Evolutionary conservation across 2,113 vertebrate genomes (phyloP).

Genomic region (crab-eating macaque (Macaca fascicularis)): T2T-MFA8v1.1 NC_088377.1:101968001-101968500

Average conservation of each 20-base stretch:
- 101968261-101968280: neutral
- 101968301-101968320: neutral
- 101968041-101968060: neutral
- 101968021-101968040: neutral
- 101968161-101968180: neutral
- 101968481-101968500: neutral
- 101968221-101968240: neutral
- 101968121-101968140: neutral
- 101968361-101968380: neutral
- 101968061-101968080: neutral
- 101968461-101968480: neutral
- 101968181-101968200: neutral
- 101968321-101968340: neutral
- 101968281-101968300: neutral
- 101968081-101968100: slow-evolving; percentile 2
- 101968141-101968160: neutral
- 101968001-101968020: neutral
- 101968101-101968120: neutral
- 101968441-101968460: neutral
- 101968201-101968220: neutral
- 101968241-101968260: neutral
- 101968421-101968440: neutral
- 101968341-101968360: neutral
- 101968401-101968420: neutral
- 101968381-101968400: neutral